A percentile compares a stretch with the other conserved stretches of the same genome.
Conservation (phyloP, 2,888 invertebrate species). For the Nemurella pictetii region DNA sequence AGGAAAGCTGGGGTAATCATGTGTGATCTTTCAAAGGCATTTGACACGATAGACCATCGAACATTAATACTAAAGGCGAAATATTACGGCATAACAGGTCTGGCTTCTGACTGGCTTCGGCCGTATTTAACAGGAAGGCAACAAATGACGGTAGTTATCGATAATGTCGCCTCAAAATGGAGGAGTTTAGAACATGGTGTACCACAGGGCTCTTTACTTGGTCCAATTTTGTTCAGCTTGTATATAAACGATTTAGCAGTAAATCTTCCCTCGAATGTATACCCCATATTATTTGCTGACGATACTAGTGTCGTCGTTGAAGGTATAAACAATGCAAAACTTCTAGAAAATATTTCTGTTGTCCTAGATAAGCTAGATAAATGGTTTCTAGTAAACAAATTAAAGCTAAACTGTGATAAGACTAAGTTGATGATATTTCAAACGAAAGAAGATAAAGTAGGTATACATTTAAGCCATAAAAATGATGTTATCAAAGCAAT, state of each 20-base stretch:
- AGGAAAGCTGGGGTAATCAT: not conserved
- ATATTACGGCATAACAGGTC: not conserved
- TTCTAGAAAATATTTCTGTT: not conserved
- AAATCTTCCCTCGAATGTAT: not conserved
- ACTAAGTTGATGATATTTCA: not conserved
- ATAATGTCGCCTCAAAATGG: not conserved
- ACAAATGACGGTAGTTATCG: not conserved
- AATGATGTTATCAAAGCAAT: not conserved
- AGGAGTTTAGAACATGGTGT: not conserved
- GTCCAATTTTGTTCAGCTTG: constrained; percentile 17
- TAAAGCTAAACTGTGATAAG: not conserved
- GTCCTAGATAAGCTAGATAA: not conserved
- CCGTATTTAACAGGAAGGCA: not conserved
- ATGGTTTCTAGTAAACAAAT: not conserved
- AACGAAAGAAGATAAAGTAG: not conserved
- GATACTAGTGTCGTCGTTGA: not conserved
- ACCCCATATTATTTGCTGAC: not conserved
- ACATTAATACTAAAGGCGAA: not conserved
- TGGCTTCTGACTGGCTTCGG: not conserved
- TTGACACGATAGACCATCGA: constrained; percentile 15
- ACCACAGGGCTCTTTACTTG: constrained; percentile 2
- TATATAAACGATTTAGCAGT: not conserved
- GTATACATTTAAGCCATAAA: not conserved
- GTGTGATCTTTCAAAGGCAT: constrained; percentile 21
- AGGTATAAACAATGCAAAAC: not conserved